Evolutionary conservation across 2,113 vertebrate genomes (phyloP).

Genomic region (Sterna hirundo): DNA sequence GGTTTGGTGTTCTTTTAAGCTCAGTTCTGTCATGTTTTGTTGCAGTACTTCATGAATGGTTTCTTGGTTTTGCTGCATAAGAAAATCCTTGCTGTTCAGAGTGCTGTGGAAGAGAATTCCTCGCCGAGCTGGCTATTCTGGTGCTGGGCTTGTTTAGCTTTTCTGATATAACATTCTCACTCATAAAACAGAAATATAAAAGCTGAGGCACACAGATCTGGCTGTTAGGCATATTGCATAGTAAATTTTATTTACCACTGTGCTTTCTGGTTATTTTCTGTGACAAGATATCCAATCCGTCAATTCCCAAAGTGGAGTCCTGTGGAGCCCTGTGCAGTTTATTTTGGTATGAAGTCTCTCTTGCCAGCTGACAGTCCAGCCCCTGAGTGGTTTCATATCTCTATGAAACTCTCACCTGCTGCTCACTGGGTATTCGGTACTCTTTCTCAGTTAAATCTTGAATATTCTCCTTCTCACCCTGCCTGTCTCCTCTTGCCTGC

Average conservation of each 20-base stretch:
- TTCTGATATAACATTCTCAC: background rate
- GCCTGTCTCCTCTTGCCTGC: background rate
- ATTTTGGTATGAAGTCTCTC: conserved; percentile 15
- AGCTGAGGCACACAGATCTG: background rate
- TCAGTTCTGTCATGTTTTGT: background rate
- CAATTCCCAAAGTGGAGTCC: background rate
- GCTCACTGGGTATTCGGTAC: background rate
- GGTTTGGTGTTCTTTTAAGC: background rate
- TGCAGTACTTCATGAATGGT: background rate
- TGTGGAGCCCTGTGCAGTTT: background rate
- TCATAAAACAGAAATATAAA: background rate
- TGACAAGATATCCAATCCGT: background rate
- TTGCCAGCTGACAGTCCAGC: conserved; percentile 26
- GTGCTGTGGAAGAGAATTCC: background rate
- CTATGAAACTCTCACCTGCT: conserved; percentile 35
- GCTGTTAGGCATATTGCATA: background rate
- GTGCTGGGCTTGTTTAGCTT: background rate
- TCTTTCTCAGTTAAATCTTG: background rate
- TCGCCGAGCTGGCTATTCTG: background rate
- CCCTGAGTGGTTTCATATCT: background rate
- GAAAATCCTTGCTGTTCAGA: background rate
- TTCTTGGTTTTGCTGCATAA: background rate
- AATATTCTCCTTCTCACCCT: background rate
- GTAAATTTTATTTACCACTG: background rate
- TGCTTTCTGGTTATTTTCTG: conserved; percentile 3